Conservation (phyloP, 2,113 vertebrate genomes). For the Petrocephalus microphthalmus region DNA sequence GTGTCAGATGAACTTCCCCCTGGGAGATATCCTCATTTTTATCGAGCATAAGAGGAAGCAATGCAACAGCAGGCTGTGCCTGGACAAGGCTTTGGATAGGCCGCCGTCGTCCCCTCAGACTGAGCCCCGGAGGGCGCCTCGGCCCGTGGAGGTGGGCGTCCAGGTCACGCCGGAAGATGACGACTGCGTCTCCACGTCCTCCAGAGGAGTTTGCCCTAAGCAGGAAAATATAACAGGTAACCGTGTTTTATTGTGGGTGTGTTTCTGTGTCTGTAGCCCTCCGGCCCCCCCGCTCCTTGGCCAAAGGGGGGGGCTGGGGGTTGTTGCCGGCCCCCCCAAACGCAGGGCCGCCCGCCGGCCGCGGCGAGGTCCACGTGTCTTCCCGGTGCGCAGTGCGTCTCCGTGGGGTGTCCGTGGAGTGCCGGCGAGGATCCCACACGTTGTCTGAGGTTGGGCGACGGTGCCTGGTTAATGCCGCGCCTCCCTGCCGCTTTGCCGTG, state of each 20-base stretch:
- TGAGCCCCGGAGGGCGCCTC: slow-evolving; percentile 77
- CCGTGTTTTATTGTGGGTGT: slow-evolving; percentile 34
- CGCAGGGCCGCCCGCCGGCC: not conserved
- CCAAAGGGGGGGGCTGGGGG: too few species aligned
- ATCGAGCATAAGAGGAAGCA: slow-evolving; percentile 98
- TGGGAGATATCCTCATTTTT: slow-evolving; percentile 97
- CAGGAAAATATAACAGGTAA: slow-evolving; percentile 98
- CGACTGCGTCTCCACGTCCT: slow-evolving; percentile 93
- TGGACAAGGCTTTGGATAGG: slow-evolving; percentile 91
- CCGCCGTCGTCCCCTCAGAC: slow-evolving; percentile 81
- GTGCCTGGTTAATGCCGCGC: not conserved
- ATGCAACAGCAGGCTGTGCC: slow-evolving; percentile 86
- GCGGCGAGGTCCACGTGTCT: too few species aligned
- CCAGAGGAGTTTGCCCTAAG: slow-evolving; percentile 97
- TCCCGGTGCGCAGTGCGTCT: not conserved
- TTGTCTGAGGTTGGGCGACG: not conserved
- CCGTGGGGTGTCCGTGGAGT: not conserved
- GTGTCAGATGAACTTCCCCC: slow-evolving; percentile 97
- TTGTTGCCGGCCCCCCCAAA: too few species aligned
- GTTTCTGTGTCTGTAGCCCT: not conserved
- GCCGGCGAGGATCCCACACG: not conserved
- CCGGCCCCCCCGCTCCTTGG: not conserved
- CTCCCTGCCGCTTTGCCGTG: not conserved
- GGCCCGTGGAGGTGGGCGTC: slow-evolving; percentile 92
- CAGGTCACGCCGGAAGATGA: slow-evolving; percentile 91